A percentile compares a stretch with the other conserved stretches of the same genome.
phyloP scores from a whole-genome alignment of 2,113 vertebrate species.

The Empidonax traillii region DNA sequence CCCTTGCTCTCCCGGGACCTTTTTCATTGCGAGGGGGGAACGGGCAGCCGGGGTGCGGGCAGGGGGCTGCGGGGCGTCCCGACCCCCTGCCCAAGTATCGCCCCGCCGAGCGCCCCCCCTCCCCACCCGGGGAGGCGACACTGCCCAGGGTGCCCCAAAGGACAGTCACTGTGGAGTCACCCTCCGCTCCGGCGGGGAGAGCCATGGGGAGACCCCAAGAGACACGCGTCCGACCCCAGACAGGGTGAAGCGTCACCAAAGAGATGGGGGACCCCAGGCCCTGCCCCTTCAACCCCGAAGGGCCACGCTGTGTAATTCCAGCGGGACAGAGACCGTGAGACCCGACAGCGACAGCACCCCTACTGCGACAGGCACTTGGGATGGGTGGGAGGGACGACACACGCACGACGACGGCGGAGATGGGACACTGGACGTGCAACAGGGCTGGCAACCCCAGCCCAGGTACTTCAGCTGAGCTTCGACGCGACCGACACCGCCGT shows the following conservation, averaged over 20 bases:
- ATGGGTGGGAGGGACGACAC: background rate
- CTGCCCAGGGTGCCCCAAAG: too few species aligned
- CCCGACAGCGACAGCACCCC: background rate
- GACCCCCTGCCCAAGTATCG: rapidly evolving
- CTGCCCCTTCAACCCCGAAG: background rate
- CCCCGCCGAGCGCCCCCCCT: too few species aligned
- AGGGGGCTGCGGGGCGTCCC: too few species aligned
- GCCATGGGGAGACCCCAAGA: background rate
- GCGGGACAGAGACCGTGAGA: background rate
- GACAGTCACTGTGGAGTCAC: too few species aligned
- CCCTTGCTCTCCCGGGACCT: rapidly evolving
- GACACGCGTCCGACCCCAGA: background rate
- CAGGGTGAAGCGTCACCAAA: background rate
- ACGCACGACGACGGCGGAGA: background rate
- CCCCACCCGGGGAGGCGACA: background rate
- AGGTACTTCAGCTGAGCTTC: background rate
- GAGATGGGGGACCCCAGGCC: background rate
- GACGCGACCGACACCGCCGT: too few species aligned
- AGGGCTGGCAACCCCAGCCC: background rate
- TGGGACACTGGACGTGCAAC: background rate
- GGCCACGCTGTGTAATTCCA: too few species aligned
- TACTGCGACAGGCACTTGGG: background rate
- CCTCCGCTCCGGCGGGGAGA: background rate
- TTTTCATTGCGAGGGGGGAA: rapidly evolving
- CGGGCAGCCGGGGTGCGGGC: too few species aligned